Conservation (phyloP, 2,888 invertebrate species). For the Drosophila paranaensis region DNA sequence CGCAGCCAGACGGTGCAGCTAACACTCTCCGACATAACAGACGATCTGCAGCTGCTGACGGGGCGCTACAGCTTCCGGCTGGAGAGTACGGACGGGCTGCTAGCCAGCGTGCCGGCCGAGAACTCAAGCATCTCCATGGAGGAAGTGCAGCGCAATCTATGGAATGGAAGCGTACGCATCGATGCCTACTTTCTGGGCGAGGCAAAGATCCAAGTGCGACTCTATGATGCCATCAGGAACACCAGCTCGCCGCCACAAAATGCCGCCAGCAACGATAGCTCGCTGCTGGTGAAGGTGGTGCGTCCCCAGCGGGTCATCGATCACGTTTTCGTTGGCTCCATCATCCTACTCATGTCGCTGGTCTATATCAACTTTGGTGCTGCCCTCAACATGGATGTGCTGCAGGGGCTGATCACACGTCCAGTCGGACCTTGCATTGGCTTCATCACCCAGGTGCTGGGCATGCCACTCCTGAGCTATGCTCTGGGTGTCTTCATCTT, state of each 20-base stretch:
- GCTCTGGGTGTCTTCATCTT: conserved; percentile 90
- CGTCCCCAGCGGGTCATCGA: conserved; percentile 89
- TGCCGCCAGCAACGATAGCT: conserved; percentile 45
- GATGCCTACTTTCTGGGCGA: conserved; percentile 81
- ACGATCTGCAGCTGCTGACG: conserved; percentile 12
- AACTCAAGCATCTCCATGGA: conserved; percentile 56
- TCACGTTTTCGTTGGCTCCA: conserved; percentile 90
- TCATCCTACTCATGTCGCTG: conserved; percentile 90
- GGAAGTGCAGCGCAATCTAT: conserved; percentile 46
- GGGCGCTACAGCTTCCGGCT: conserved; percentile 65
- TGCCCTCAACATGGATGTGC: conserved; percentile 89
- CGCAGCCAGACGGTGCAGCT: conserved; percentile 55
- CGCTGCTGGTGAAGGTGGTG: conserved; percentile 86
- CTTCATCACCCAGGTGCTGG: conserved; percentile 90
- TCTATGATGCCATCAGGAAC: conserved; percentile 50
- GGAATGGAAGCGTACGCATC: conserved; percentile 76
- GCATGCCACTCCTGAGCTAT: conserved; percentile 95
- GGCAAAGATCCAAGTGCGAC: conserved; percentile 74
- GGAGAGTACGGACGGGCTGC: conserved; percentile 55
- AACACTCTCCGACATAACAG: conserved; percentile 42
- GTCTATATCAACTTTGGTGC: conserved; percentile 97
- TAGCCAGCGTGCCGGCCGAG: conserved; percentile 64
- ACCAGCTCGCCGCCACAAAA: conserved; percentile 56
- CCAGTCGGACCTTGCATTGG: conserved; percentile 91
- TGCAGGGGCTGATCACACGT: conserved; percentile 81